A percentile compares a stretch with the other conserved stretches of the same genome.
Evolutionary conservation across 2,113 vertebrate genomes (phyloP).

Genomic region (Hydropotes inermis): DNA sequence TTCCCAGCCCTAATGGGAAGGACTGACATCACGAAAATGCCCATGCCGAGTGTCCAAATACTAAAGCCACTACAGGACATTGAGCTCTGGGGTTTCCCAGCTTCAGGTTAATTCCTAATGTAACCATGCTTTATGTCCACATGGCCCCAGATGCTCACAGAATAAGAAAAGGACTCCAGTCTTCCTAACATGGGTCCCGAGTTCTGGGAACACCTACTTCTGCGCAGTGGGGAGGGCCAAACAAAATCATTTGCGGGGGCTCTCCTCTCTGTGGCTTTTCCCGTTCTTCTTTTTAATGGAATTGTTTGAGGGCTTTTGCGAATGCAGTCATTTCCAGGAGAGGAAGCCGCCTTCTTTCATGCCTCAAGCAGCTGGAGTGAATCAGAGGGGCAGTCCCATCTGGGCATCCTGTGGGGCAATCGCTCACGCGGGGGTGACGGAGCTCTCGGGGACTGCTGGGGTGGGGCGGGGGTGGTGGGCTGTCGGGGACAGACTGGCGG

Average conservation of each 20-base stretch:
- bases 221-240: not conserved
- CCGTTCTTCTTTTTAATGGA: slow-evolving; percentile 50
- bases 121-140: not conserved
- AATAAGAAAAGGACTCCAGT: not conserved
- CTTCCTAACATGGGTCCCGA: not conserved
- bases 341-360: slow-evolving; percentile 52
- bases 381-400: slow-evolving; percentile 49
- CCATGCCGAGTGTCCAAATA: not conserved
- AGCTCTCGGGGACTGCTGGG: fast-evolving
- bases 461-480: not conserved
- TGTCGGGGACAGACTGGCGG: not conserved
- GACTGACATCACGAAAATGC: not conserved
- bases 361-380: slow-evolving; percentile 41
- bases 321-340: slow-evolving; percentile 62
- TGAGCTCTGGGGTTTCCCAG: not conserved
- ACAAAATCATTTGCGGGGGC: not conserved
- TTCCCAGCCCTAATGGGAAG: not conserved
- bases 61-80: not conserved
- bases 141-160: not conserved
- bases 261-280: slow-evolving; percentile 29
- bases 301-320: slow-evolving; percentile 57
- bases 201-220: not conserved
- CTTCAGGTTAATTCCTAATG: not conserved
- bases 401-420: slow-evolving; percentile 64
- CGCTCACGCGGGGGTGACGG: not conserved